A percentile compares a stretch with the other conserved stretches of the same genome.
These are phyloP conservation scores for Brachionus plicatilis DNA, from an alignment of 1,140 invertebrate genomes.

Conservation along the genomic window DNA sequence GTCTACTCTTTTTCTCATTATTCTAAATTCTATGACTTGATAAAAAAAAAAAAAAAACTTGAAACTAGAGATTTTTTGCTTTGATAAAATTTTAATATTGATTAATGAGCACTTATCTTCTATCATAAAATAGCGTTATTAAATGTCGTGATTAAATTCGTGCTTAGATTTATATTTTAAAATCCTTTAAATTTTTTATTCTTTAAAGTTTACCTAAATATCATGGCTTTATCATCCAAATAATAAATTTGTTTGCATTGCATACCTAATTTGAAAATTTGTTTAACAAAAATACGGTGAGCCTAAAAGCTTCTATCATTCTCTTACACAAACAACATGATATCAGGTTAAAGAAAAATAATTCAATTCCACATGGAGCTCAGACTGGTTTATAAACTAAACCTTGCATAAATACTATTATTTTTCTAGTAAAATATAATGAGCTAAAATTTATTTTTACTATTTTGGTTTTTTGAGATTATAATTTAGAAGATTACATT, in stretches of 20 bases:
- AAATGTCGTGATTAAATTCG: background rate
- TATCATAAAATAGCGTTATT: background rate
- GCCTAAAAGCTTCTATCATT: background rate
- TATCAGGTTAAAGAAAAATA: background rate
- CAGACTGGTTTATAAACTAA: background rate
- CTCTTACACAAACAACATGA: background rate
- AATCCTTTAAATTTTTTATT: background rate
- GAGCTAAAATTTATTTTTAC: background rate
- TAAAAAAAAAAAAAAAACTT: background rate
- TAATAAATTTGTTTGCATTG: background rate
- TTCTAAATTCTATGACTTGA: background rate
- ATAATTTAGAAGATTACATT: background rate
- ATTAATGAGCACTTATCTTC: background rate
- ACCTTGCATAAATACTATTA: background rate
- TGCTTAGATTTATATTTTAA: background rate
- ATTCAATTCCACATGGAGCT: background rate
- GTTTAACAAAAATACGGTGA: background rate
- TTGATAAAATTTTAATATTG: background rate
- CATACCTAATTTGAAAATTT: background rate
- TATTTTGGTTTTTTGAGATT: background rate
- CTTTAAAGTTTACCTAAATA: background rate
- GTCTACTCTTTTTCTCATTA: background rate
- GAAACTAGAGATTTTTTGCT: background rate
- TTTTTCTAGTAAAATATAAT: background rate
- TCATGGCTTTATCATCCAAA: background rate